Conservation (phyloP, 2,797 vertebrate genomes). For the Oophaga sylvatica region DNA sequence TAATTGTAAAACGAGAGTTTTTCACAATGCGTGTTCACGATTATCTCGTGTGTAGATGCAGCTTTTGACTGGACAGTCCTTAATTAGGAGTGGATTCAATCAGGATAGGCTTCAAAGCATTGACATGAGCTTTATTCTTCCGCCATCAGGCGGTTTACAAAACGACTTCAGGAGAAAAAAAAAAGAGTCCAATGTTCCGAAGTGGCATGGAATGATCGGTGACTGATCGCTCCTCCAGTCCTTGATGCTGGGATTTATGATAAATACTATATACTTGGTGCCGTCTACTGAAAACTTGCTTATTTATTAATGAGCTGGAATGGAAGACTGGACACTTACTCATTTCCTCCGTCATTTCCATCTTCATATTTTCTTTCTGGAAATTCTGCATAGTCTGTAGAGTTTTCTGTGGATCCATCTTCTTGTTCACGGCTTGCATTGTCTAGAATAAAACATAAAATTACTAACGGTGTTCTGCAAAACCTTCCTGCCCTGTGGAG, state of each 20-base stretch:
- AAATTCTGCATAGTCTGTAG: constrained; percentile 98
- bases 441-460: constrained; percentile 77
- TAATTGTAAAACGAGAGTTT: too few relatives aligned
- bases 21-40: too few relatives aligned
- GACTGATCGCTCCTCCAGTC: not conserved
- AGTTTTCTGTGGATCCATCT: constrained; percentile 98
- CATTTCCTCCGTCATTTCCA: constrained; percentile 98
- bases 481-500: not conserved
- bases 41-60: too few relatives aligned
- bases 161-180: too few relatives aligned
- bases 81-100: too few relatives aligned
- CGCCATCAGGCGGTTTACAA: too few relatives aligned
- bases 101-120: too few relatives aligned
- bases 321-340: constrained; percentile 78
- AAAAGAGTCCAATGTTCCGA: not conserved
- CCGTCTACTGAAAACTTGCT: not conserved
- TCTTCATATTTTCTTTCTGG: constrained; percentile 98
- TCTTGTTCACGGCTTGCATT: constrained; percentile 97
- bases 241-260: not conserved
- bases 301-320: not conserved
- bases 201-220: not conserved
- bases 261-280: not conserved
- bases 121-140: too few relatives aligned
- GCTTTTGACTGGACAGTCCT: too few relatives aligned
- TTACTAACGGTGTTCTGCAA: not conserved